These are phyloP conservation scores for Slavum lentiscoides DNA, from an alignment of 2,888 invertebrate species.

Conservation along the genomic window DNA sequence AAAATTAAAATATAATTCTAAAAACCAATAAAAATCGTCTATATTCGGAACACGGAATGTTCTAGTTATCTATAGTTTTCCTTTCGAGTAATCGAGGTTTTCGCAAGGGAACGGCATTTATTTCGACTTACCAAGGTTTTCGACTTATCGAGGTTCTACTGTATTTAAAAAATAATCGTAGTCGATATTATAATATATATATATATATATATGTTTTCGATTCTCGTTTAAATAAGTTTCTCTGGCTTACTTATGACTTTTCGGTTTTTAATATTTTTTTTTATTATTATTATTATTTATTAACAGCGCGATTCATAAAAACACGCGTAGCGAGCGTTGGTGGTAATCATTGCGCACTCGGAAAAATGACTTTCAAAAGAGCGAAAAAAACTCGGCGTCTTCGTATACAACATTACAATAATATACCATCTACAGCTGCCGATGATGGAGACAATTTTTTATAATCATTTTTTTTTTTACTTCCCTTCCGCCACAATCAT, in stretches of 20 bases:
- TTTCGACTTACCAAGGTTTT: too few relatives aligned
- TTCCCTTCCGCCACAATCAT: neutral
- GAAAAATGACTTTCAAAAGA: constrained; percentile 26
- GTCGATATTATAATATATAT: constrained; percentile 14
- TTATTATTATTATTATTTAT: neutral
- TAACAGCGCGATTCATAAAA: constrained; percentile 8
- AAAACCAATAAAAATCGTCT: too few relatives aligned
- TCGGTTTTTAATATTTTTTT: too few relatives aligned
- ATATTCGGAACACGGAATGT: too few relatives aligned
- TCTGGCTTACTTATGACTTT: neutral
- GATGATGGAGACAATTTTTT: constrained; percentile 29
- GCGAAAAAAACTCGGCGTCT: neutral
- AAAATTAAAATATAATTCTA: too few relatives aligned
- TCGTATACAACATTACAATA: constrained; percentile 8
- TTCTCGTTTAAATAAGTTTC: constrained; percentile 17
- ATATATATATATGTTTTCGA: neutral
- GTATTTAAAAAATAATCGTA: neutral
- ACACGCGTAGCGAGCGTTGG: neutral
- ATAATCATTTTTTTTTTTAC: constrained; percentile 22
- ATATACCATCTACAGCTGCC: neutral
- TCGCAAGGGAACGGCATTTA: too few relatives aligned
- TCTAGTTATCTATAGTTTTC: too few relatives aligned
- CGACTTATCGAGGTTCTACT: too few relatives aligned
- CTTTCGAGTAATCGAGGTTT: too few relatives aligned
- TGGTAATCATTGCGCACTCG: constrained; percentile 30